A percentile compares a stretch with the other conserved stretches of the same genome.
Conservation (phyloP, 2,797 vertebrate genomes). For the Pseudomugil tenellus region DNA sequence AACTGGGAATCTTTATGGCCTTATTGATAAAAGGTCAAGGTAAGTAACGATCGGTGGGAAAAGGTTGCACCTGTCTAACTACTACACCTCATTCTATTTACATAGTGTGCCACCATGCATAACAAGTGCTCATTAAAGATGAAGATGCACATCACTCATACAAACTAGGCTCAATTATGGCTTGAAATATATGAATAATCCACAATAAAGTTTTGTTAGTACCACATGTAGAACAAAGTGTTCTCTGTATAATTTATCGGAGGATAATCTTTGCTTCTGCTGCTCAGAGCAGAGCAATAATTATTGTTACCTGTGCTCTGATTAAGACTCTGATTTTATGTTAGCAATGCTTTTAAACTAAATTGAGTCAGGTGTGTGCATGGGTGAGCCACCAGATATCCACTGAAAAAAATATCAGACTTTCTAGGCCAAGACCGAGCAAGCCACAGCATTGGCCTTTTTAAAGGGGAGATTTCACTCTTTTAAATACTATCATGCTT, state of each 20-base stretch:
- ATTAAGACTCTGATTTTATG: constrained; percentile 64
- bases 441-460: too few species aligned
- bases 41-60: constrained; percentile 62
- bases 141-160: neutral
- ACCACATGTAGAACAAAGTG: neutral
- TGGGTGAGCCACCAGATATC: constrained; percentile 7
- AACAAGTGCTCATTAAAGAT: constrained; percentile 26
- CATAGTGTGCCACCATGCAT: constrained; percentile 50
- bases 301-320: constrained; percentile 62
- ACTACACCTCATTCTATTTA: constrained; percentile 56
- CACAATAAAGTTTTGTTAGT: neutral
- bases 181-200: neutral
- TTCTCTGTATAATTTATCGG: constrained; percentile 47
- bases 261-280: constrained; percentile 55
- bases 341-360: constrained; percentile 64
- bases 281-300: constrained; percentile 58
- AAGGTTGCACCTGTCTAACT: constrained; percentile 72
- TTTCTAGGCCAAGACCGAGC: constrained; percentile 23
- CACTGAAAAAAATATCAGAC: constrained; percentile 19
- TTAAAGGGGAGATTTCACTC: too few species aligned
- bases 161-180: fast-evolving
- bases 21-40: constrained; percentile 78
- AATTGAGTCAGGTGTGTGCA: neutral
- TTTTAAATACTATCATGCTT: too few species aligned
- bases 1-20: constrained; percentile 50